phyloP scores from a whole-genome alignment of 2,797 vertebrate species.

The Stomatorhinus walkeri region DNA sequence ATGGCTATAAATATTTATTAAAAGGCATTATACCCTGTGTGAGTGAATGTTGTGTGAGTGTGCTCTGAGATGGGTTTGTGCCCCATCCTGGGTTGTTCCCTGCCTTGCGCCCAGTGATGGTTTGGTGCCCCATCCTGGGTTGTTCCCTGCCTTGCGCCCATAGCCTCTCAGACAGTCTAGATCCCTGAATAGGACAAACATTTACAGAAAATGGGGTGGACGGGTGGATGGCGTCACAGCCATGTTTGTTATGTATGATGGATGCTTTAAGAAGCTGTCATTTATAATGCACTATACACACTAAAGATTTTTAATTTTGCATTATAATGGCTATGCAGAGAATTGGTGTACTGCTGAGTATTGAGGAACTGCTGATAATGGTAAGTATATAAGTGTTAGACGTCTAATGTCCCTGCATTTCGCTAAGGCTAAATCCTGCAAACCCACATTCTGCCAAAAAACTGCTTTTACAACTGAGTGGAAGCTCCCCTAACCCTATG shows the following conservation, averaged over 20 bases:
- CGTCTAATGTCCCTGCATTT: neutral
- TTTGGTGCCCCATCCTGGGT: too few species aligned
- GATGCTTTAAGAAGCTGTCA: neutral
- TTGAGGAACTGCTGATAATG: neutral
- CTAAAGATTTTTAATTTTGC: neutral
- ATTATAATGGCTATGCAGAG: neutral
- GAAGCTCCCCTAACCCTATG: neutral
- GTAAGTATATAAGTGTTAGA: neutral
- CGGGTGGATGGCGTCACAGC: neutral
- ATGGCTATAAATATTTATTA: neutral
- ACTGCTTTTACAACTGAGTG: neutral
- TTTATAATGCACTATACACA: neutral
- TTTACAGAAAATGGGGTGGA: too few species aligned
- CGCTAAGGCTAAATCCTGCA: neutral
- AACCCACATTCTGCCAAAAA: neutral
- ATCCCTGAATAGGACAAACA: too few species aligned
- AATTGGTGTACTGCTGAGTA: neutral
- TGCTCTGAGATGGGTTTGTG: too few species aligned
- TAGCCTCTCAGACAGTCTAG: too few species aligned
- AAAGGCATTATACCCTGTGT: neutral
- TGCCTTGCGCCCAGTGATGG: too few species aligned
- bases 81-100: too few species aligned
- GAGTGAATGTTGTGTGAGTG: too few species aligned
- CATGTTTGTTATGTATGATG: neutral
- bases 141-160: too few species aligned